phyloP scores from a whole-genome alignment of 2,113 vertebrate species.

The Rhinopomastus cyanomelas region DNA sequence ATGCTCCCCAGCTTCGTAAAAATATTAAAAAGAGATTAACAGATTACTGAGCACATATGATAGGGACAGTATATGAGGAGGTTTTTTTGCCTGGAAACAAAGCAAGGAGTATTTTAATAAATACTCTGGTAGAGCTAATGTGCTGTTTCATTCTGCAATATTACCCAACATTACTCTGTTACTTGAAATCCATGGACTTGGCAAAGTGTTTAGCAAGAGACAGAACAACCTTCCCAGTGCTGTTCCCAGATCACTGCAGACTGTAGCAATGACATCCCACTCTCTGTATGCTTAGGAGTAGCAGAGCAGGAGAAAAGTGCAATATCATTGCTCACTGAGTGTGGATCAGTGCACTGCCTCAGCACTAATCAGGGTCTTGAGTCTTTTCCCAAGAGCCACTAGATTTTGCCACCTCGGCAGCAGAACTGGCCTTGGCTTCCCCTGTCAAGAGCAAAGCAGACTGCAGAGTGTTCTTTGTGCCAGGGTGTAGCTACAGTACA shows the following conservation, averaged over 20 bases:
- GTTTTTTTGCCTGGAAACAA: constrained; percentile 9
- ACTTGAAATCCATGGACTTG: neutral
- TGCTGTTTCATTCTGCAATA: constrained; percentile 40
- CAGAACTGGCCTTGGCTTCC: neutral
- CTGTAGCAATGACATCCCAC: neutral
- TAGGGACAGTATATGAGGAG: constrained; percentile 32
- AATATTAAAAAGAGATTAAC: constrained; percentile 68
- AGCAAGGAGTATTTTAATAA: constrained; percentile 28
- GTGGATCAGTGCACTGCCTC: neutral
- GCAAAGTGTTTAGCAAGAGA: neutral
- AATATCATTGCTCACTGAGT: neutral
- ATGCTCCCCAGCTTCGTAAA: neutral
- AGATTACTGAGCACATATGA: constrained; percentile 55
- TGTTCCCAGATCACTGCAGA: neutral
- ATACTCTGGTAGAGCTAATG: neutral
- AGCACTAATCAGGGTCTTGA: neutral
- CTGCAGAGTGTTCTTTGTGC: neutral
- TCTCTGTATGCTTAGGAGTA: too few species aligned
- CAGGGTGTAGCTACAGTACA: neutral
- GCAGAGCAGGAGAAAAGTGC: neutral
- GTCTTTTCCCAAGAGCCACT: neutral
- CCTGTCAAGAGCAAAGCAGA: neutral
- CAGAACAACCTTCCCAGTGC: neutral
- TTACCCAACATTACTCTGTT: neutral
- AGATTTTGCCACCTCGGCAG: neutral